Evolutionary conservation across 1,140 invertebrate species (phyloP), one percentile per base, ranked within the genome.

Genomic region (Melitaea cinxia): DNA sequence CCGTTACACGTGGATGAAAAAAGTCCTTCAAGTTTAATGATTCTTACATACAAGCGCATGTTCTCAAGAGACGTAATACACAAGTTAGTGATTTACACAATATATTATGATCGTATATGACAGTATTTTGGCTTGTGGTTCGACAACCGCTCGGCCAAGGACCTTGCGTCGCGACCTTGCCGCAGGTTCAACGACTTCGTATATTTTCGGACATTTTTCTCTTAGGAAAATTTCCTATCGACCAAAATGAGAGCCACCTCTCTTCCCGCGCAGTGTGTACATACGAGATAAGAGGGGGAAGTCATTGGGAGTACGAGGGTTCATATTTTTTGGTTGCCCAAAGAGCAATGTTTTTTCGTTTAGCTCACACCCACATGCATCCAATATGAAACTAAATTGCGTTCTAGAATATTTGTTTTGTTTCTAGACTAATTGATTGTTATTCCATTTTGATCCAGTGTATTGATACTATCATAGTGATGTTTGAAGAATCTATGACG

Each of bases 121-220:
- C 14, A 64, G 54, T 80, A 77, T 81, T 80, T 78, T 73, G 73
- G 70, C 42, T 59, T 49, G 15, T 21, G 72, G 69, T 65, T 66
- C 71, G 65, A 60, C 39, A 59, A 53, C 63, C 71, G 59, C 19
- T 61, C 70, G 74, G 60, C 47, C 72, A 73, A 70, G 55, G 72
- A 83, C 81, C 81, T 83, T 83, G 78, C 68, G 42, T 61, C 21
- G 30, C 57, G 75, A 83, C 81, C 81, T 83, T 83, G 78, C 69
- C 60, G 21, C 45, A 37, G 63, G 80, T 75, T 76, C 71, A 71
- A 70, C 61, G 77, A 71, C 71, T 62, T 35, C 39, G 49, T 65
- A 65, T 78, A 81, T 82, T 85, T 85, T 85, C 78, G 80, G 83
- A 57, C 69, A 77, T 83, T 85, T 85, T 85, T 83, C 81, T 82